A percentile compares a stretch with the other conserved stretches of the same genome.
These are phyloP conservation scores for Tricholaema leucomelas DNA, from an alignment of 2,113 vertebrate genomes.

Conservation along the genomic window DNA sequence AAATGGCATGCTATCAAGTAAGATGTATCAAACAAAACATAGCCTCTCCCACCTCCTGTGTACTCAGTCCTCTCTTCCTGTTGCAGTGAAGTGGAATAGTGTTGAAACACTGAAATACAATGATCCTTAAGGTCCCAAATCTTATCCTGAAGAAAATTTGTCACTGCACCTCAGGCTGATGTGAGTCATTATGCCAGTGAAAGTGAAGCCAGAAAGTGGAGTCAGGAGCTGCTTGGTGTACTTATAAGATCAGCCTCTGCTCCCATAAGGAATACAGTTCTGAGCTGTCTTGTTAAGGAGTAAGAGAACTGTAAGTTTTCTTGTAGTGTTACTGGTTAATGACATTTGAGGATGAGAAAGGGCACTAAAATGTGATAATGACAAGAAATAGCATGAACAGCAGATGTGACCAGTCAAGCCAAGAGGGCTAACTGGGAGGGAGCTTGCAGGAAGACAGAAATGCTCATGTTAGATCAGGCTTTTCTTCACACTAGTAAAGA, in stretches of 20 bases:
- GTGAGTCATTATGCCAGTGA: background rate
- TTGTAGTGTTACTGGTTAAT: background rate
- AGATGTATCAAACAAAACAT: background rate
- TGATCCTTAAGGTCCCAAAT: background rate
- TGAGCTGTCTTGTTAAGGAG: background rate
- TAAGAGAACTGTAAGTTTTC: background rate
- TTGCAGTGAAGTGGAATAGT: background rate
- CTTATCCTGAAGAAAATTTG: background rate
- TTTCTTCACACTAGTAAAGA: slow-evolving; percentile 29
- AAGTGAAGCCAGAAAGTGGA: background rate
- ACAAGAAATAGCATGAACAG: background rate
- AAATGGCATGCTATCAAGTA: background rate
- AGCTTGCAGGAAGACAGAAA: background rate
- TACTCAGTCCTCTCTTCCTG: background rate
- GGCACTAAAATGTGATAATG: background rate
- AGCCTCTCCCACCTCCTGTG: background rate
- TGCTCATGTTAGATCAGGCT: background rate
- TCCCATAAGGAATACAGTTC: background rate
- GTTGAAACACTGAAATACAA: background rate
- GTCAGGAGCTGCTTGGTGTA: background rate
- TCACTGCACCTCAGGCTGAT: background rate
- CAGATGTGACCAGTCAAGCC: background rate
- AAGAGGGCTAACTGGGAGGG: background rate
- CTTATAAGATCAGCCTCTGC: background rate
- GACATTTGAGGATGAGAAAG: background rate